A percentile compares a stretch with the other conserved stretches of the same genome.
Conservation (phyloP, 2,797 vertebrate genomes). For the Gallirallus australis region DNA sequence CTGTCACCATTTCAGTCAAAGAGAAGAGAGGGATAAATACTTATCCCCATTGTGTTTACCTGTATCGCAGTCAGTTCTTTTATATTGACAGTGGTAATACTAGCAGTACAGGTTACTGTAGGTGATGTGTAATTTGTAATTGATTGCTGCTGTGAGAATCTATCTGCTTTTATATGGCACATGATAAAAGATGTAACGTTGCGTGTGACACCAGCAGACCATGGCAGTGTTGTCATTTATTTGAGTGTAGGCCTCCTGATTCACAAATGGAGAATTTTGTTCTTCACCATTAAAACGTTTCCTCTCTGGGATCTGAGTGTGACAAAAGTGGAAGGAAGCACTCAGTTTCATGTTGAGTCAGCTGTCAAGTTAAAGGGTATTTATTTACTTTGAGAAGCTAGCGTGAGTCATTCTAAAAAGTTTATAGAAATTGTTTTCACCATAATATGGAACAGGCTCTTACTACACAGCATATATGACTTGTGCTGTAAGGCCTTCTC, state of each 20-base stretch:
- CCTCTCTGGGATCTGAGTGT: background rate
- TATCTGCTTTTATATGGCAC: background rate
- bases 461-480: background rate
- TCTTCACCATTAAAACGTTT: background rate
- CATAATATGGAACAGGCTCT: background rate
- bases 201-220: background rate
- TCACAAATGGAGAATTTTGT: background rate
- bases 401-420: conserved; percentile 42
- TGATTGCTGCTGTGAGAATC: background rate
- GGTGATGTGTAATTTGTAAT: background rate
- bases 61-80: background rate
- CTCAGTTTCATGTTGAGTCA: conserved; percentile 13
- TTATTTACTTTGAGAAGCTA: conserved; percentile 38
- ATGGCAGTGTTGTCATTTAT: background rate
- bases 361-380: conserved; percentile 35
- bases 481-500: background rate
- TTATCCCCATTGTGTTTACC: background rate
- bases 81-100: background rate
- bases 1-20: background rate
- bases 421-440: conserved; percentile 35
- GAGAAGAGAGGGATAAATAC: background rate
- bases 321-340: conserved; percentile 39
- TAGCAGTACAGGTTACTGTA: background rate
- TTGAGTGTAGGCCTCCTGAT: background rate
- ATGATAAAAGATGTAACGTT: background rate